These are phyloP conservation scores for Drosophila phalerata DNA, from an alignment of 2,888 invertebrate genomes.

Conservation along the genomic window DNA sequence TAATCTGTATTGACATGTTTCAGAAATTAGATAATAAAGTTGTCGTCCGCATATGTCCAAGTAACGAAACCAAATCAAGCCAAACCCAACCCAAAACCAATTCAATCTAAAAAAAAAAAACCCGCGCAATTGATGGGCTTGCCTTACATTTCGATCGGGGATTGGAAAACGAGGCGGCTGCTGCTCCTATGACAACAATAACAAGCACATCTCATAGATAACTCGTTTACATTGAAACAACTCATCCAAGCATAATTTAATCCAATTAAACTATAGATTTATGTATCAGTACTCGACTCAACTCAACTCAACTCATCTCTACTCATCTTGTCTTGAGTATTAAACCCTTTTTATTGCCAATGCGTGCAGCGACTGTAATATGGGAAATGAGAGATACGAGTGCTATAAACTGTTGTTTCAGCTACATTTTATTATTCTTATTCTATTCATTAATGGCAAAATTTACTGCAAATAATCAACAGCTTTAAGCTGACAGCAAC, in stretches of 20 bases:
- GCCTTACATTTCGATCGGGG: slow-evolving; percentile 48
- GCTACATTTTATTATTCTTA: not conserved
- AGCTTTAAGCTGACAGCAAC: slow-evolving; percentile 50
- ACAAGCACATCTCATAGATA: slow-evolving; percentile 31
- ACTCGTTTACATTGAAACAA: slow-evolving; percentile 45
- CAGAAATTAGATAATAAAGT: slow-evolving; percentile 79
- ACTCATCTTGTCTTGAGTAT: not conserved
- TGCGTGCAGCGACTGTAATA: slow-evolving; percentile 55
- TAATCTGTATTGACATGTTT: slow-evolving; percentile 81
- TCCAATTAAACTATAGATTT: slow-evolving; percentile 78
- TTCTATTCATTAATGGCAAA: slow-evolving; percentile 31
- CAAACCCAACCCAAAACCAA: not conserved
- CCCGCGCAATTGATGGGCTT: slow-evolving; percentile 62
- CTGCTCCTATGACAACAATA: slow-evolving; percentile 64
- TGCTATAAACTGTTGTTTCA: not conserved
- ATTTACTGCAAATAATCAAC: slow-evolving; percentile 62
- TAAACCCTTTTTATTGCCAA: slow-evolving; percentile 64
- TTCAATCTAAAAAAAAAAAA: not conserved
- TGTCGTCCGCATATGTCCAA: slow-evolving; percentile 47
- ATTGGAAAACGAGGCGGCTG: slow-evolving; percentile 5
- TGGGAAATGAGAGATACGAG: not conserved
- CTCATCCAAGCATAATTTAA: slow-evolving; percentile 72
- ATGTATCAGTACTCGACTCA: slow-evolving; percentile 47
- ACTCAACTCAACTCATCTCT: slow-evolving; percentile 3
- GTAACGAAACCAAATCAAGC: slow-evolving; percentile 8